A percentile compares a stretch with the other conserved stretches of the same genome.
Conservation (phyloP, 2,888 invertebrate genomes). For the Eilema griseolum region DNA sequence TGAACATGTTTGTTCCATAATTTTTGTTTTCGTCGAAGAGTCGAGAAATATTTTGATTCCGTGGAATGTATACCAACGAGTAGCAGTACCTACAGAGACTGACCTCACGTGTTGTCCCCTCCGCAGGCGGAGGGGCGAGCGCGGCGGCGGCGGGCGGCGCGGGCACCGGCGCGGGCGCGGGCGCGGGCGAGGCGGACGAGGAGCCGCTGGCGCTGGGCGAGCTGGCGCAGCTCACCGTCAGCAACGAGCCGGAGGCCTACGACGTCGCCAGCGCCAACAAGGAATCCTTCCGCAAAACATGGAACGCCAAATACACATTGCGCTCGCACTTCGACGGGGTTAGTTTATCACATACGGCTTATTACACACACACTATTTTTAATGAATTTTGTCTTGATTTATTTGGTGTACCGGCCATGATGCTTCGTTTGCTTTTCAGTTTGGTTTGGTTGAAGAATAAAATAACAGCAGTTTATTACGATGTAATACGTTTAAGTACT, state of each 20-base stretch:
- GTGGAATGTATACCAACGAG: too few relatives aligned
- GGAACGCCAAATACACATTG: slow-evolving; percentile 98
- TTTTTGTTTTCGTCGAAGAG: too few relatives aligned
- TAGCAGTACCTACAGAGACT: too few relatives aligned
- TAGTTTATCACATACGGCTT: slow-evolving; percentile 34
- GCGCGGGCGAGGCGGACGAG: slow-evolving; percentile 90
- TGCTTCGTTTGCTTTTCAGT: too few relatives aligned
- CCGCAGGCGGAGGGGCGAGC: slow-evolving; percentile 32
- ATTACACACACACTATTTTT: too few relatives aligned
- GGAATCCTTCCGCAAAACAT: slow-evolving; percentile 96
- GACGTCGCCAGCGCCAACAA: slow-evolving; percentile 93
- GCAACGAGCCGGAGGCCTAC: slow-evolving; percentile 97
- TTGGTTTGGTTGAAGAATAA: too few relatives aligned
- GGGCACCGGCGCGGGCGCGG: slow-evolving; percentile 62
- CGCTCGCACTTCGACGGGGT: slow-evolving; percentile 97
- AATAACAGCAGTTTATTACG: too few relatives aligned
- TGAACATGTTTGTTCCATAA: too few relatives aligned
- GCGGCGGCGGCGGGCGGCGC: slow-evolving; percentile 31
- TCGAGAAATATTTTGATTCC: too few relatives aligned
- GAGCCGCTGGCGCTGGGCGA: slow-evolving; percentile 96
- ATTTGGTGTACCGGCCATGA: too few relatives aligned
- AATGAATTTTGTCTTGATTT: too few relatives aligned
- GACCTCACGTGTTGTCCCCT: neutral
- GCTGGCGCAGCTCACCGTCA: slow-evolving; percentile 98
- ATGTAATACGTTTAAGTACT: too few relatives aligned